A percentile compares a stretch with the other conserved stretches of the same genome.
phyloP scores from a whole-genome alignment of 2,797 vertebrate species.

The Limosa lapponica region DNA sequence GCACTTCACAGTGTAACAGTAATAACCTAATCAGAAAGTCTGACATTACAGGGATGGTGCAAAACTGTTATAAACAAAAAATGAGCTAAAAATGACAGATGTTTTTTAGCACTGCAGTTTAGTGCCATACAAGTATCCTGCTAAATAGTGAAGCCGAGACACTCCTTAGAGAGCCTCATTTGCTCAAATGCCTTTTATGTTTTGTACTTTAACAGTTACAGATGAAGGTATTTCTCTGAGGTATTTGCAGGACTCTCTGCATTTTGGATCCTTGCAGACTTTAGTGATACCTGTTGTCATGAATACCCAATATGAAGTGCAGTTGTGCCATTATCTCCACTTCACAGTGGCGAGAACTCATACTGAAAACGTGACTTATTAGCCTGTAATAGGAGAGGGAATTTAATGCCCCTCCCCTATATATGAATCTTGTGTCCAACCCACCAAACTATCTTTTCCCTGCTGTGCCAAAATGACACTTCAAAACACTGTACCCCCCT shows the following conservation, averaged over 20 bases:
- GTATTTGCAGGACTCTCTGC: background rate
- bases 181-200: background rate
- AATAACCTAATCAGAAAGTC: background rate
- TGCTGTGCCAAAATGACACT: background rate
- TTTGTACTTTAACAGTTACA: background rate
- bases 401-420: background rate
- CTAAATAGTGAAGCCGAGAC: rapidly evolving
- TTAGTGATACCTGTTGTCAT: background rate
- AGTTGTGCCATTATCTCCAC: background rate
- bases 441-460: background rate
- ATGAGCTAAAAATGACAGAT: background rate
- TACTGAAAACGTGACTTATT: background rate
- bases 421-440: background rate
- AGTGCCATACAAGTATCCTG: background rate
- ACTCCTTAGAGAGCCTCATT: background rate
- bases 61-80: background rate
- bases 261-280: background rate
- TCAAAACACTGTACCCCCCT: background rate
- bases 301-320: background rate
- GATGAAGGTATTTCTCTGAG: background rate
- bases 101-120: background rate
- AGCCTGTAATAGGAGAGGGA: background rate
- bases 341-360: background rate
- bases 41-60: background rate
- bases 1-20: background rate